phyloP scores from a whole-genome alignment of 2,888 invertebrate species.

The Melinaea marsaeus region DNA sequence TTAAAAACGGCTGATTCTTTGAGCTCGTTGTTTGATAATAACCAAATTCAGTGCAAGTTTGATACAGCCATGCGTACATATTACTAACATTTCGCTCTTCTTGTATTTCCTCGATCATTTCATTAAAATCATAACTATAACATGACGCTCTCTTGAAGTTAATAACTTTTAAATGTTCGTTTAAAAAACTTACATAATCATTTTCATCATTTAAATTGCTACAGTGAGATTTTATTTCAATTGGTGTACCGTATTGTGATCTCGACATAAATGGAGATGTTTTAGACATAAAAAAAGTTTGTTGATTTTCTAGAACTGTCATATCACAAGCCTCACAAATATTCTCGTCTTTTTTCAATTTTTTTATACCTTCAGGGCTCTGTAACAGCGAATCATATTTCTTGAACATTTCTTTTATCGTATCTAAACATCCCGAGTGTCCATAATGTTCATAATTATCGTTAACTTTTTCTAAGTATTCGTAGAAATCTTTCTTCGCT shows the following conservation, averaged over 20 bases:
- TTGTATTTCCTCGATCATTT: slow-evolving; percentile 41
- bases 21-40: slow-evolving; percentile 82
- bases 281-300: slow-evolving; percentile 58
- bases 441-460: slow-evolving; percentile 59
- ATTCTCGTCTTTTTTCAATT: slow-evolving; percentile 54
- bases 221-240: slow-evolving; percentile 49
- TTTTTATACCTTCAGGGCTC: slow-evolving; percentile 46
- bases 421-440: slow-evolving; percentile 46
- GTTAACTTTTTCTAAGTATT: slow-evolving; percentile 62
- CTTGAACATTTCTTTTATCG: slow-evolving; percentile 47
- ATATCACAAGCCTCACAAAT: slow-evolving; percentile 57
- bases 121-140: slow-evolving; percentile 52
- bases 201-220: slow-evolving; percentile 31
- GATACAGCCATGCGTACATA: slow-evolving; percentile 80
- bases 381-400: slow-evolving; percentile 50
- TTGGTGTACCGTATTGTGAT: slow-evolving; percentile 55
- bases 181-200: slow-evolving; percentile 30
- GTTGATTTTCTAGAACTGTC: slow-evolving; percentile 49
- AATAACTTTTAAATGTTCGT: slow-evolving; percentile 32
- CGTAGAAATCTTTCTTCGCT: slow-evolving; percentile 62
- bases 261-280: slow-evolving; percentile 45
- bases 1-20: slow-evolving; percentile 77
- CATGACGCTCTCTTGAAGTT: slow-evolving; percentile 47
- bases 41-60: slow-evolving; percentile 88
- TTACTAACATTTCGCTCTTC: slow-evolving; percentile 42